Conservation (phyloP, 2,888 invertebrate species). For the Thymelicus sylvestris region DNA sequence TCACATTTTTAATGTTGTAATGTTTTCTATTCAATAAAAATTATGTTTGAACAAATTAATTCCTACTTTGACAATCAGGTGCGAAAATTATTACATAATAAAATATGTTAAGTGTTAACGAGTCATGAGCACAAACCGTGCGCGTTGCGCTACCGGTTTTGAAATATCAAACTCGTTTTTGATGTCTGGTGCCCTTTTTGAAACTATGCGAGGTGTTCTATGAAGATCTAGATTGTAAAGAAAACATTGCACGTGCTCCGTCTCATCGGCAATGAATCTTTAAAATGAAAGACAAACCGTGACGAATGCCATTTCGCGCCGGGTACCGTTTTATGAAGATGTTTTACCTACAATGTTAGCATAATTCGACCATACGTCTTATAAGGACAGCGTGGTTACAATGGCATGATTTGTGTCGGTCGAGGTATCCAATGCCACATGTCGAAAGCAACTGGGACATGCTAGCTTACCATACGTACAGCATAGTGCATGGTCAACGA, state of each 20-base stretch:
- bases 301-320: slow-evolving; percentile 27
- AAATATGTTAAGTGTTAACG: slow-evolving; percentile 20
- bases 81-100: slow-evolving; percentile 53
- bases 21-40: slow-evolving; percentile 10
- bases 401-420: slow-evolving; percentile 48
- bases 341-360: slow-evolving; percentile 22
- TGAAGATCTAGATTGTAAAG: slow-evolving; percentile 2
- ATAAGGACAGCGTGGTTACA: slow-evolving; percentile 30
- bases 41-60: slow-evolving; percentile 17
- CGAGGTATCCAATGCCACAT: slow-evolving; percentile 59
- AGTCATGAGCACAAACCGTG: slow-evolving; percentile 8
- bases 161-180: slow-evolving; percentile 8
- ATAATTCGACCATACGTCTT: slow-evolving; percentile 26
- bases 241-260: neutral
- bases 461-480: slow-evolving; percentile 40
- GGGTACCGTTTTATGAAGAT: slow-evolving; percentile 16
- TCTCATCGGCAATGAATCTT: slow-evolving; percentile 18
- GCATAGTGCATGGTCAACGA: slow-evolving; percentile 38
- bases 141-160: slow-evolving; percentile 16
- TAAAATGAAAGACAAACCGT: slow-evolving; percentile 4
- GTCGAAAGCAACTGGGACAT: slow-evolving; percentile 65
- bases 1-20: neutral
- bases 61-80: slow-evolving; percentile 37
- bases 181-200: neutral
- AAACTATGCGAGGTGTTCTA: neutral